Evolutionary conservation across 1,140 invertebrate species (phyloP).

Genomic region (Pachypeltis micranthus): DNA sequence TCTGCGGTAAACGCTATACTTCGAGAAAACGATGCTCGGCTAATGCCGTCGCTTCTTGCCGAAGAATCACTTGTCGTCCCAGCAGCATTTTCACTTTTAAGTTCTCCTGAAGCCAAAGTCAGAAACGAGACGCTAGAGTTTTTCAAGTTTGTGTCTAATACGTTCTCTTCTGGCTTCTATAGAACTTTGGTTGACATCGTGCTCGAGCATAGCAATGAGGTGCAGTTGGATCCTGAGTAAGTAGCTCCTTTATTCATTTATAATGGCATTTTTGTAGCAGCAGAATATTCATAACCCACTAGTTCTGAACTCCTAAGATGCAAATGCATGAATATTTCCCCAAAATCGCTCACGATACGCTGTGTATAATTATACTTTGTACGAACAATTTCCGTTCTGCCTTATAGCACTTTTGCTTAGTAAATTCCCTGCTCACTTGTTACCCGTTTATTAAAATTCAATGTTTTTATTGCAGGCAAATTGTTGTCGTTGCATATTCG

Average conservation of each 20-base stretch:
- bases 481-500: constrained; percentile 25
- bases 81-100: constrained; percentile 33
- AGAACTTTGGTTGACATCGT: constrained; percentile 18
- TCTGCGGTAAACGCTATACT: not conserved
- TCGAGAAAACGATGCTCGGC: not conserved
- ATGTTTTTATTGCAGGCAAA: constrained; percentile 23
- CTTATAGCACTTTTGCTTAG: too few relatives aligned
- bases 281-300: too few relatives aligned
- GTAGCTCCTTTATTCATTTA: too few relatives aligned
- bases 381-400: too few relatives aligned
- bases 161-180: constrained; percentile 21
- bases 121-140: constrained; percentile 16
- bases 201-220: constrained; percentile 35
- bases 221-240: constrained; percentile 49
- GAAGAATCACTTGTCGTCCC: constrained; percentile 26
- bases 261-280: not conserved
- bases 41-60: not conserved
- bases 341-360: too few relatives aligned
- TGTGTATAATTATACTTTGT: too few relatives aligned
- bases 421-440: too few relatives aligned
- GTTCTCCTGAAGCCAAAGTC: constrained; percentile 15
- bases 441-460: too few relatives aligned
- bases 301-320: too few relatives aligned
- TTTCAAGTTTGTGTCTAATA: constrained; percentile 14
- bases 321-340: too few relatives aligned